A percentile compares a stretch with the other conserved stretches of the same genome.
These are phyloP conservation scores for Patiria pectinifera DNA, from an alignment of 53 echinoderm and acorn worm genomes.

Conservation along the genomic window DNA sequence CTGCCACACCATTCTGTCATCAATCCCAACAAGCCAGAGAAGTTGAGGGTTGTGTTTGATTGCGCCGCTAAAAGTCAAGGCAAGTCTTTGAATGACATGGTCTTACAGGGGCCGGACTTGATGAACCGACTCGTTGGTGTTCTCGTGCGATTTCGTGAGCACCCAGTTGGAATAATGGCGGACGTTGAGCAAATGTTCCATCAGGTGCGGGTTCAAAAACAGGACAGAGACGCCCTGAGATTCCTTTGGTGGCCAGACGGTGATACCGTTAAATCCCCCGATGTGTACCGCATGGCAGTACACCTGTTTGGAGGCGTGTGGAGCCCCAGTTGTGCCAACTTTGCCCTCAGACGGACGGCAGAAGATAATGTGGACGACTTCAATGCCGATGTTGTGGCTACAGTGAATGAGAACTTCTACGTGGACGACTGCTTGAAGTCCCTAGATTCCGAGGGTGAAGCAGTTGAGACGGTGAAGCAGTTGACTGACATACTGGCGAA, in stretches of 20 bases:
- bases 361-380: conserved; percentile 35
- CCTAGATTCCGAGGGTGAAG: neutral
- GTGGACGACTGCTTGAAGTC: conserved; percentile 15
- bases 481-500: neutral
- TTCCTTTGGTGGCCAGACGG: conserved; percentile 72
- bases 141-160: conserved; percentile 55
- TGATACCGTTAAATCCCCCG: neutral
- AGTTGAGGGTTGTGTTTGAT: conserved; percentile 69
- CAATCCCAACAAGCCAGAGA: conserved; percentile 62
- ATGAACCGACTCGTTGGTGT: conserved; percentile 64
- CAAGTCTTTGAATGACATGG: conserved; percentile 58
- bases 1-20: conserved; percentile 70
- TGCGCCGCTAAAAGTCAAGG: conserved; percentile 66
- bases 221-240: conserved; percentile 58
- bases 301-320: conserved; percentile 68
- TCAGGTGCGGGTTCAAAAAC: conserved; percentile 43
- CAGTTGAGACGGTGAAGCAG: neutral
- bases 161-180: conserved; percentile 64
- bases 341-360: conserved; percentile 61
- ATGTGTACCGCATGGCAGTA: conserved; percentile 65
- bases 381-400: conserved; percentile 2
- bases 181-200: conserved; percentile 79
- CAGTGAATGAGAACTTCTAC: conserved; percentile 61
- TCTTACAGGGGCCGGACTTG: conserved; percentile 71
- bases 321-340: conserved; percentile 51